These are phyloP conservation scores for Platerodrilus igneus DNA, from an alignment of 2,888 invertebrate species.

Conservation along the genomic window DNA sequence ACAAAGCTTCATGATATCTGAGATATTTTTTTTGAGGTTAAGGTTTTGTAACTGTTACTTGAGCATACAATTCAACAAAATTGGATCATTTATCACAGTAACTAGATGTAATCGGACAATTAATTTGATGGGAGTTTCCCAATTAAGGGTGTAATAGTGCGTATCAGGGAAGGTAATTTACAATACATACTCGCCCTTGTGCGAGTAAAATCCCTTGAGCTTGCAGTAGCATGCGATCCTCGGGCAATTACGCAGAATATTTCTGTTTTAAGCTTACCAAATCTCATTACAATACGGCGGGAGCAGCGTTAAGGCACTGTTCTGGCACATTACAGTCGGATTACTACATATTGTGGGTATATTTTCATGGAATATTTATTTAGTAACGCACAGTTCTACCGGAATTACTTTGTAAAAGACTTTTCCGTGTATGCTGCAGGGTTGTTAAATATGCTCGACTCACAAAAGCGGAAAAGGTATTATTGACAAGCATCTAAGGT, in stretches of 20 bases:
- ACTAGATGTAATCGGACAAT: conserved; percentile 18
- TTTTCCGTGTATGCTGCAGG: too few species aligned
- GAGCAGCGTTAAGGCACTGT: conserved; percentile 20
- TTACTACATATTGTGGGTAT: too few species aligned
- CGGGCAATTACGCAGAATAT: conserved; percentile 29
- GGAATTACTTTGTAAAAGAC: too few species aligned
- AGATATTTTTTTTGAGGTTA: too few species aligned
- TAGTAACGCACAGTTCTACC: too few species aligned
- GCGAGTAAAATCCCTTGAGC: conserved; percentile 24
- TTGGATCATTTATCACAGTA: conserved; percentile 19
- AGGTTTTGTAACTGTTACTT: not conserved
- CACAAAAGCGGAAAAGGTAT: too few species aligned
- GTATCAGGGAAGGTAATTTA: conserved; percentile 25
- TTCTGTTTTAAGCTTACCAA: conserved; percentile 29
- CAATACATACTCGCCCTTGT: conserved; percentile 26
- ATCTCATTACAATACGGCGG: conserved; percentile 28
- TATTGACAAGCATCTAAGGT: too few species aligned
- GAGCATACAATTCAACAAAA: too few species aligned
- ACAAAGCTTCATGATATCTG: too few species aligned
- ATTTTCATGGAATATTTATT: too few species aligned
- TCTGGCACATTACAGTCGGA: conserved; percentile 15
- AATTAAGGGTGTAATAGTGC: conserved; percentile 25
- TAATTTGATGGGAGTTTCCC: conserved; percentile 25
- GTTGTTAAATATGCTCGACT: too few species aligned
- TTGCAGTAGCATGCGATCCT: conserved; percentile 28